A percentile compares a stretch with the other conserved stretches of the same genome.
phyloP scores from a whole-genome alignment of 30 jellyfish, hydroid and myxozoan species.

The Hydractinia symbiolongicarpus region DNA sequence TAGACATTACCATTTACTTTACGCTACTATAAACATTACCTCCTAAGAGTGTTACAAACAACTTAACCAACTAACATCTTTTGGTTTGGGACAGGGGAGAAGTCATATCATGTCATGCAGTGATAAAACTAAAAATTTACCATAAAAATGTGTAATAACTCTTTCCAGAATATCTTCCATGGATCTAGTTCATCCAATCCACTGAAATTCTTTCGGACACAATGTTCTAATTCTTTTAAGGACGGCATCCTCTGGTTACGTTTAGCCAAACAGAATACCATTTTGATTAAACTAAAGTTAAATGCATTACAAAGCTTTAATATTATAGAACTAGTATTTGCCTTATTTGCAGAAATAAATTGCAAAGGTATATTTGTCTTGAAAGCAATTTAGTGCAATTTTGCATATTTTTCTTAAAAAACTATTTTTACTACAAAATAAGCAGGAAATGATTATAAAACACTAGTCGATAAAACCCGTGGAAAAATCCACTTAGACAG shows the following conservation, averaged over 20 bases:
- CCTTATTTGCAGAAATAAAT: too few species aligned
- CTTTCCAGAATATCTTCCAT: constrained; percentile 43
- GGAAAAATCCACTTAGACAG: too few species aligned
- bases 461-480: too few species aligned
- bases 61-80: background rate
- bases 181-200: constrained; percentile 60
- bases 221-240: constrained; percentile 45
- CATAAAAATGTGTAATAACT: background rate
- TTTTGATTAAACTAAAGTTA: constrained; percentile 48
- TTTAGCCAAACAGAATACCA: constrained; percentile 53
- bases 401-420: too few species aligned
- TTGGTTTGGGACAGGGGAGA: background rate
- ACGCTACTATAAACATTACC: too few species aligned
- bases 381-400: too few species aligned
- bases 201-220: constrained; percentile 55
- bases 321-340: too few species aligned
- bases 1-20: too few species aligned
- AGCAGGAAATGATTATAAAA: too few species aligned
- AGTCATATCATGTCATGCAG: background rate
- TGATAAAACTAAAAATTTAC: background rate
- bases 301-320: background rate
- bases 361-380: too few species aligned
- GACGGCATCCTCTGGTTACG: constrained; percentile 25
- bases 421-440: too few species aligned
- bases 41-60: background rate